Base-by-base conservation (phyloP, 1,140 invertebrate genomes). In the Aricia agestis region DNA sequence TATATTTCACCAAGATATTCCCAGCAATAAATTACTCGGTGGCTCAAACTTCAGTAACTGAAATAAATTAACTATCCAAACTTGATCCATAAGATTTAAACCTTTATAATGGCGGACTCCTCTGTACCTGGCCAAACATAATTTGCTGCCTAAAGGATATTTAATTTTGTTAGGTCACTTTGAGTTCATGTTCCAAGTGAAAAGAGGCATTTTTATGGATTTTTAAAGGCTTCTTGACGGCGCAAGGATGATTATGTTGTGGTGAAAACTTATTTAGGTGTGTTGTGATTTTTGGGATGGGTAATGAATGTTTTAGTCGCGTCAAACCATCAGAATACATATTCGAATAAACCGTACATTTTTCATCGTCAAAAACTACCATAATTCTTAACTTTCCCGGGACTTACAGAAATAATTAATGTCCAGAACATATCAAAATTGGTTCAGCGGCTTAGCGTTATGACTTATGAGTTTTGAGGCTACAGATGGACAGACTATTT, bases 51-150 rank as follows among this genome's bases (percentile, higher is more conserved):
- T 63, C 10, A 19, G 17, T 19, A 63, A 63, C 59, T 19, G 19
- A 63, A 63, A 63, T 63, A 63, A 63, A 63, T 63, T 63, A 63
- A 63, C 18, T 63, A 63, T 63, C 59, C 59, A 63, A 63, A 63
- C 59, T 63, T 11, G 59, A 19, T 63, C 17, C 59, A 63, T 6
- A 11, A 63, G 17, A 63, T 63, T 63, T 63, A 63, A 63, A 25
- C 59, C 18, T 63, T 63, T 63, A 11, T 63, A 63, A 25, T 25
- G 17, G 19, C 19, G 19, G 19, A 25, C 18, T 63, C 7, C 59
- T 63, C 18, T 63, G 1, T 63, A 59, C 58, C 59, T 63, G 18
- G 18, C n/a, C 59, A 19, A 63, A 63, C 59, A 63, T 25, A 63
- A 63, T 63, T 63, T 63, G 59, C 59, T 63, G 59, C 59, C 59